Base-by-base conservation (phyloP, 2,888 invertebrate genomes). In the Glyphotaelius pellucidus region DNA sequence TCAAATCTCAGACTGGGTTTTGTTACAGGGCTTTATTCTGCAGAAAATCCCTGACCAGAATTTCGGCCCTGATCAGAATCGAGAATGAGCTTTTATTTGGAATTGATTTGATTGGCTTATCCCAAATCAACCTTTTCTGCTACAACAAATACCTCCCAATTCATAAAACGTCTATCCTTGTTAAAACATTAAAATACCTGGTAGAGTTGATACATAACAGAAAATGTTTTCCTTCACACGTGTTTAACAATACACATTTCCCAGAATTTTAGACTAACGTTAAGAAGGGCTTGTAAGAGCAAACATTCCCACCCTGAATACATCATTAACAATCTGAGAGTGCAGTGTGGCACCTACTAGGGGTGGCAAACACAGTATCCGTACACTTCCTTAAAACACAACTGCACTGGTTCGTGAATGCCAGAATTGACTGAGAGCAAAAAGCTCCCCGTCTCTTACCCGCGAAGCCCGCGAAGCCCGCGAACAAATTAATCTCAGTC, bases 401-500 rank as follows among this genome's bases (percentile, higher is more conserved):
- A 47, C 38, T 85, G 85, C 85, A 85, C 35, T 7, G 12, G 32
- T 35, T 85, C 25, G 85, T n/a, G 83, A 31, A 35, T 14, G 42
- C 30, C 85, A 38, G 85, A 42, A 42, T 19, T 87, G 52, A 87
- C 52, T 47, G 32, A 32, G 67, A 38, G 84, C 47, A 91, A 91
- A 91, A 86, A 87, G 80, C 91, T 87, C 80, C 38, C 14, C n/a
- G 67, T 67, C 32, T 67, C 30, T 85, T 80, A 80, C 80, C 67
- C 47, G n/a, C 86, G 31, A 87, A 90, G 47, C 87, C 15, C 87
- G 47, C 38, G 80, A 80, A 91, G 47, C 87, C 15, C 87, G 47
- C 38, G 80, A 80, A 91, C 47, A 85, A 91, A 91, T 91, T 91
- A 91, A 91, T 91, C 91, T 87, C 80, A 86, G 91, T 91, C 91